phyloP scores from a whole-genome alignment of 2,888 invertebrate genomes.

The Rapana venosa region DNA sequence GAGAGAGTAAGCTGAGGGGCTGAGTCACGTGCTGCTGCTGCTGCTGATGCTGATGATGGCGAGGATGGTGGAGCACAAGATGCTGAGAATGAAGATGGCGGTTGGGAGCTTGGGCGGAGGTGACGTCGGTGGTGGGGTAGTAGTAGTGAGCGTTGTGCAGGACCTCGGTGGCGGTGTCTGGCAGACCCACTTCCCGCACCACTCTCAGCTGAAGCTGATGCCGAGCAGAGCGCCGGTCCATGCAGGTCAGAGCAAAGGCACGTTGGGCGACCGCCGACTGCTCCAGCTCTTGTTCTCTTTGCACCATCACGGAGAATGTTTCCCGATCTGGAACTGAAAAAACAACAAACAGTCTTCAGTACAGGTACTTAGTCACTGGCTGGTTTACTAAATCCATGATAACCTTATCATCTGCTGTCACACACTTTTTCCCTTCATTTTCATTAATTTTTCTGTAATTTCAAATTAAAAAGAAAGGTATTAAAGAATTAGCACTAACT shows the following conservation, averaged over 20 bases:
- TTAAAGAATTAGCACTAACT: too few species aligned
- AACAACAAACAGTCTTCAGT: too few species aligned
- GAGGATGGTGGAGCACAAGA: neutral
- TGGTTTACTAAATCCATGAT: too few species aligned
- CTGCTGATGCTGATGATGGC: neutral
- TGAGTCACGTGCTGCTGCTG: constrained; percentile 9
- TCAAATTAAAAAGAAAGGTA: too few species aligned
- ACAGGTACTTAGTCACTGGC: too few species aligned
- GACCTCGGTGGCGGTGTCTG: constrained; percentile 90
- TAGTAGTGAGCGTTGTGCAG: constrained; percentile 79
- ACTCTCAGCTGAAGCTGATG: constrained; percentile 90
- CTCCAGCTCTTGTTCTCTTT: constrained; percentile 90
- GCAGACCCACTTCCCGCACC: constrained; percentile 95
- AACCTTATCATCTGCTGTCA: too few species aligned
- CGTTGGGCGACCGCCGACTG: constrained; percentile 88
- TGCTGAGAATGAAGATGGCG: constrained; percentile 27
- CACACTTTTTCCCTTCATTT: too few species aligned
- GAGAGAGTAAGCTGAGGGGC: constrained; percentile 25
- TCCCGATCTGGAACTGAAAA: constrained; percentile 86
- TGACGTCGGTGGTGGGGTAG: constrained; percentile 54
- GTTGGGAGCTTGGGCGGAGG: constrained; percentile 47
- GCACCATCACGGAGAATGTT: constrained; percentile 88
- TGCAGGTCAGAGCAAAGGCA: constrained; percentile 86
- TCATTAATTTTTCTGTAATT: too few species aligned
- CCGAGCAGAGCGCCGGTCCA: constrained; percentile 83